phyloP scores from a whole-genome alignment of 2,113 vertebrate species.

The Ivindomyrus marchei region DNA sequence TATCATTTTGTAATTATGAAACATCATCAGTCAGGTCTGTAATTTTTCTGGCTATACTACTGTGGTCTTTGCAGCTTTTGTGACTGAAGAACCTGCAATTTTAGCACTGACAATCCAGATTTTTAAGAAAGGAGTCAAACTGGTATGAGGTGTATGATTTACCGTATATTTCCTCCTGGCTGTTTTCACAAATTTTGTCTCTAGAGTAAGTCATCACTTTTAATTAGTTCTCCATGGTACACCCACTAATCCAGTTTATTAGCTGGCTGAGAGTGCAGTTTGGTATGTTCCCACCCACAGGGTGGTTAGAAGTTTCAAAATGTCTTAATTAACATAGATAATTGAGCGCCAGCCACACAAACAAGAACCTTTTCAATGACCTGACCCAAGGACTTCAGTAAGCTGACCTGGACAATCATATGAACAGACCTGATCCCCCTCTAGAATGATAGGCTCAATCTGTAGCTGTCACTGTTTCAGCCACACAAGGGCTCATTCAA shows the following conservation, averaged over 20 bases:
- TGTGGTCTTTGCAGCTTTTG: neutral
- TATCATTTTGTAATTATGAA: neutral
- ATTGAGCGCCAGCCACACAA: neutral
- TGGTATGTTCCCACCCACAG: neutral
- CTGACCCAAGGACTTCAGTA: neutral
- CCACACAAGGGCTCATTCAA: neutral
- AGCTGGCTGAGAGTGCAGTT: neutral
- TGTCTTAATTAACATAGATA: neutral
- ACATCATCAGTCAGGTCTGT: neutral
- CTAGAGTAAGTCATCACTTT: neutral
- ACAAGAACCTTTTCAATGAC: neutral
- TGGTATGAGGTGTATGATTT: neutral
- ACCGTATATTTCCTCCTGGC: neutral
- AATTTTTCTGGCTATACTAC: neutral
- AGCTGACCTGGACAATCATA: neutral
- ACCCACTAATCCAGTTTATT: slow-evolving; percentile 2
- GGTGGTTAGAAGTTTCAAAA: neutral
- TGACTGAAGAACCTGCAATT: neutral
- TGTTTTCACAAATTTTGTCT: neutral
- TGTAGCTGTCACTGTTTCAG: neutral
- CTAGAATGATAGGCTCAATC: neutral
- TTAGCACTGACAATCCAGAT: neutral
- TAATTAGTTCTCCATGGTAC: neutral
- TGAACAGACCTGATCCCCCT: neutral
- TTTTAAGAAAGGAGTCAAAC: neutral